Percentiles rank a stretch among this genome's conserved stretches.
These are phyloP conservation scores for Choloepus hoffmanni DNA, from an alignment of 2,113 vertebrate species.

Conservation along the genomic window DNA sequence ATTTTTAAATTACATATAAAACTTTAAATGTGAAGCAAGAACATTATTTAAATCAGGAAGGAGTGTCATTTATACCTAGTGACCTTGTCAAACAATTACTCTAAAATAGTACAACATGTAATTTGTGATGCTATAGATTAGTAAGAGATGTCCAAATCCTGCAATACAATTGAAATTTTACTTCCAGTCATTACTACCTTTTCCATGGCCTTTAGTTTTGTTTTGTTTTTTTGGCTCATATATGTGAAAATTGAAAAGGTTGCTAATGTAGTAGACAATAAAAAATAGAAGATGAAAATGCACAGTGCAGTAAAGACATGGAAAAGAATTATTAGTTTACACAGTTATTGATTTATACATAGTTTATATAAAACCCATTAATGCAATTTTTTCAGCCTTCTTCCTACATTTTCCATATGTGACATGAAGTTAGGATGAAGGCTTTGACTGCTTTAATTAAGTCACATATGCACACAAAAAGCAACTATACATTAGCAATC, in stretches of 20 bases:
- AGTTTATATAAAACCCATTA: neutral
- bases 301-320: neutral
- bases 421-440: too few species aligned
- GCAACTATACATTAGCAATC: too few species aligned
- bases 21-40: constrained; percentile 44
- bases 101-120: constrained; percentile 13
- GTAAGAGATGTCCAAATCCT: constrained; percentile 39
- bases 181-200: neutral
- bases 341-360: neutral
- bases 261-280: constrained; percentile 24
- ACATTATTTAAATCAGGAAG: constrained; percentile 57
- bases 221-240: neutral
- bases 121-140: constrained; percentile 65
- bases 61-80: constrained; percentile 37
- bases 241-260: neutral
- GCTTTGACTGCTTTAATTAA: too few species aligned
- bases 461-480: too few species aligned
- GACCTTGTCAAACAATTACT: constrained; percentile 54
- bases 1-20: constrained; percentile 51
- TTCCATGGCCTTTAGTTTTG: neutral
- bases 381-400: too few species aligned
- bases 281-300: neutral
- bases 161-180: constrained; percentile 18
- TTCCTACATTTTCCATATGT: too few species aligned
- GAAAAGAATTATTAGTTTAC: neutral